Evolutionary conservation across 2,797 vertebrate species (phyloP).

Genomic region (Intellagama lesueurii): DNA sequence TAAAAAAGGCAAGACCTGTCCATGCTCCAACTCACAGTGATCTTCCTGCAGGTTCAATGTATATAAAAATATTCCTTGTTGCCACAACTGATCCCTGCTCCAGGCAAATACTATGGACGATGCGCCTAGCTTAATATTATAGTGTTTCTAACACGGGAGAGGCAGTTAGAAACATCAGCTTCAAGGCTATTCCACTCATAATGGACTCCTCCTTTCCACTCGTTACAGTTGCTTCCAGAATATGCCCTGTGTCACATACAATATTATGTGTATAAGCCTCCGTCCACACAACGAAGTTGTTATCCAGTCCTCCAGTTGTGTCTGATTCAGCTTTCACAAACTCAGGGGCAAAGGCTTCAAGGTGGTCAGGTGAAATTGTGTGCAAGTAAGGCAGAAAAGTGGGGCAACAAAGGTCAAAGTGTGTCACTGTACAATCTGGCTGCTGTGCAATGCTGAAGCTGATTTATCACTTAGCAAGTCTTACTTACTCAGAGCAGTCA

Average conservation of each 20-base stretch:
- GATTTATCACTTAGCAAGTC: no score
- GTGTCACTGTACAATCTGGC: neutral
- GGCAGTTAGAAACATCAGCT: neutral
- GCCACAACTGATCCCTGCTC: conserved; percentile 25
- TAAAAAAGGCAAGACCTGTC: conserved; percentile 47
- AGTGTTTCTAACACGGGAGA: neutral
- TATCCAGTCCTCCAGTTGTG: neutral
- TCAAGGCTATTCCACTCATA: neutral
- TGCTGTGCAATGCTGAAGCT: neutral
- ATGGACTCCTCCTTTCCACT: no score
- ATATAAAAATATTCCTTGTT: conserved; percentile 31
- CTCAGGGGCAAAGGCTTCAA: neutral
- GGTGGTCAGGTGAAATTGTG: no score
- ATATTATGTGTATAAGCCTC: no score
- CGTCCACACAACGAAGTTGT: no score
- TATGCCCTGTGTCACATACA: neutral
- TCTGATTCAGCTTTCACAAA: neutral
- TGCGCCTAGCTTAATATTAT: neutral
- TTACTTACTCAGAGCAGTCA: neutral
- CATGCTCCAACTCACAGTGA: conserved; percentile 57
- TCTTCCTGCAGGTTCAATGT: conserved; percentile 44
- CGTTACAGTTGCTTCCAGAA: no score
- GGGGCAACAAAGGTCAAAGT: neutral
- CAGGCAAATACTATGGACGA: conserved; percentile 35
- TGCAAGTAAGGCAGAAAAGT: neutral